Percentiles rank a stretch among this genome's conserved stretches.
These are phyloP conservation scores for Drosophila ezoana DNA, from an alignment of 2,888 invertebrate genomes.

Conservation along the genomic window DNA sequence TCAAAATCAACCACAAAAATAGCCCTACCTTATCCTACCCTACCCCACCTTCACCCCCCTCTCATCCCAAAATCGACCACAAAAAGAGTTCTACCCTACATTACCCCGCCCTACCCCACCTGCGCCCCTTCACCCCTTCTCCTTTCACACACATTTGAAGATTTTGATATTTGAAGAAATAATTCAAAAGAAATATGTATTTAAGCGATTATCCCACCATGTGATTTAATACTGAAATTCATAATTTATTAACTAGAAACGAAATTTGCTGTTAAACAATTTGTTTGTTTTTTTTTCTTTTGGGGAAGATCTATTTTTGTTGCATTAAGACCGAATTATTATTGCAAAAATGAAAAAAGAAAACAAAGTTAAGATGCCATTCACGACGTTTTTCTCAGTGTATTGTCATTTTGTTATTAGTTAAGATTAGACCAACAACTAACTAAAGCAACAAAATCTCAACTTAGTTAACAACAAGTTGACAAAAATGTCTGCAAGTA, in stretches of 20 bases:
- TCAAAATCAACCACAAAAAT: too few species aligned
- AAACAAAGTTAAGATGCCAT: constrained; percentile 20
- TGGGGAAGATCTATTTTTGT: constrained; percentile 23
- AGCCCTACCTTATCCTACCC: too few species aligned
- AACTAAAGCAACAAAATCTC: constrained; percentile 8
- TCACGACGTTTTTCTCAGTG: constrained; percentile 10
- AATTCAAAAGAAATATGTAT: constrained; percentile 27
- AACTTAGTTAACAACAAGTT: constrained; percentile 15
- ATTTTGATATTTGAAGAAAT: constrained; percentile 31
- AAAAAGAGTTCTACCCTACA: too few species aligned
- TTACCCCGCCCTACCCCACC: too few species aligned
- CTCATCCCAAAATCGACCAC: background rate
- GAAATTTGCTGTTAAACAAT: too few species aligned
- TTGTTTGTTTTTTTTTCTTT: constrained; percentile 6
- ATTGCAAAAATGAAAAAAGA: background rate
- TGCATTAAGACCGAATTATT: constrained; percentile 19
- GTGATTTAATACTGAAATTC: constrained; percentile 55
- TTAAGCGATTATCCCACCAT: constrained; percentile 82
- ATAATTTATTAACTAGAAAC: constrained; percentile 27
- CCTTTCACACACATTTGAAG: constrained; percentile 12
- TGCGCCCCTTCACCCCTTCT: background rate
- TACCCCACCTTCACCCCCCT: too few species aligned
- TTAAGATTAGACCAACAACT: constrained; percentile 17
- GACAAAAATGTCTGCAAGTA: constrained; percentile 25
- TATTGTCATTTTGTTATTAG: constrained; percentile 17